These are phyloP conservation scores for Sphinx pinastri DNA, from an alignment of 2,888 invertebrate genomes.

Conservation along the genomic window DNA sequence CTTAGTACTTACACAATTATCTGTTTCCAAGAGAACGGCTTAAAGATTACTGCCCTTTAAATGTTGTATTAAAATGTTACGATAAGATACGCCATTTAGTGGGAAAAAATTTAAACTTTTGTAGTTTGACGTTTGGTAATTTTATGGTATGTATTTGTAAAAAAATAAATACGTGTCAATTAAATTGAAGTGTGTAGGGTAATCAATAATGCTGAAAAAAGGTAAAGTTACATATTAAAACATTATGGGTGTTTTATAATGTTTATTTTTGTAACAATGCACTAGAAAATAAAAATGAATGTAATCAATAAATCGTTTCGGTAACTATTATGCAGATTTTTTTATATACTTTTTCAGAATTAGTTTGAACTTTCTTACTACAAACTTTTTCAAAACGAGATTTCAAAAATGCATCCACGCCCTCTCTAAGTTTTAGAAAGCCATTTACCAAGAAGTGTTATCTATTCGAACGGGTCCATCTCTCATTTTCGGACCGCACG, in stretches of 20 bases:
- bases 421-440: constrained; percentile 57
- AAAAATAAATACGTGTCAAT: too few species aligned
- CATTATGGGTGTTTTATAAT: background rate
- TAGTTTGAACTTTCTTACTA: background rate
- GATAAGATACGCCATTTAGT: too few species aligned
- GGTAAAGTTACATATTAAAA: background rate
- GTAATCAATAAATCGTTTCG: too few species aligned
- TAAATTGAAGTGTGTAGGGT: too few species aligned
- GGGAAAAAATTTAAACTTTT: too few species aligned
- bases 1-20: constrained; percentile 23
- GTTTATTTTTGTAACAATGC: too few species aligned
- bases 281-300: too few species aligned
- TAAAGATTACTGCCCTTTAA: constrained; percentile 7
- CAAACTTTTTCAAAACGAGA: background rate
- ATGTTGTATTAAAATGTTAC: background rate
- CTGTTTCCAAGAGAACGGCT: constrained; percentile 15
- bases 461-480: constrained; percentile 70
- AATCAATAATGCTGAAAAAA: background rate
- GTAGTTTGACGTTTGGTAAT: too few species aligned
- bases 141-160: too few species aligned
- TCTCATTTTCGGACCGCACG: constrained; percentile 82
- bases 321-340: too few species aligned
- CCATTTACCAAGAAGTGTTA: constrained; percentile 77
- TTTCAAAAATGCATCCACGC: constrained; percentile 15
- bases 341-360: too few species aligned